phyloP scores from a whole-genome alignment of 2,888 invertebrate genomes.

The Parelbella ahira region DNA sequence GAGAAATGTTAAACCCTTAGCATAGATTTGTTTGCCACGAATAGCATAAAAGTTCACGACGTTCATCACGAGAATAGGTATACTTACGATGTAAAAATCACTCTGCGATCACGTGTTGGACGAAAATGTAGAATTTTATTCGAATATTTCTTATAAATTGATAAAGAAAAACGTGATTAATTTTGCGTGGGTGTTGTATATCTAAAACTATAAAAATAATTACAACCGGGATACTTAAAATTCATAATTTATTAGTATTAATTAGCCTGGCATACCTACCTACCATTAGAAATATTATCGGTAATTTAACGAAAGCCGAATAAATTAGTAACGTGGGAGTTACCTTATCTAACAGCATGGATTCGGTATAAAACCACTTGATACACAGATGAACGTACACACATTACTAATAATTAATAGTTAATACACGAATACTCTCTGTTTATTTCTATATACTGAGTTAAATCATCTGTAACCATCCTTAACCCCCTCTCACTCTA shows the following conservation, averaged over 20 bases:
- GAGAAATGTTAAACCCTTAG: too few species aligned
- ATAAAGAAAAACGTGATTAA: constrained; percentile 17
- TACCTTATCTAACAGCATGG: neutral
- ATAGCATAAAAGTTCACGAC: too few species aligned
- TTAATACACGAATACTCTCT: too few species aligned
- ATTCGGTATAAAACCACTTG: too few species aligned
- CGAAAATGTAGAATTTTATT: neutral
- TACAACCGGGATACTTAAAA: constrained; percentile 17
- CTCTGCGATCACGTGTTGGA: neutral
- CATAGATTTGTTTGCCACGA: too few species aligned
- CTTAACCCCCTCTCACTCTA: too few species aligned
- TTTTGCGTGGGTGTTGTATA: constrained; percentile 19
- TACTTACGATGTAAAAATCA: neutral
- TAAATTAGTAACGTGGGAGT: constrained; percentile 8
- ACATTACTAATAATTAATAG: too few species aligned
- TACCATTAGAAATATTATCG: constrained; percentile 16
- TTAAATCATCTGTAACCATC: too few species aligned
- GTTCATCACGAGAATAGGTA: too few species aligned
- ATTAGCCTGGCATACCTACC: constrained; percentile 16
- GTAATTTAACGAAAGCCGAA: constrained; percentile 19
- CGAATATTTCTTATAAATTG: constrained; percentile 7
- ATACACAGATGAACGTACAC: too few species aligned
- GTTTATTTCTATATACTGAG: too few species aligned
- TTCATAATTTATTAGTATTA: constrained; percentile 22
- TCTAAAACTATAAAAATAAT: constrained; percentile 22